Evolutionary conservation across 2,797 vertebrate genomes (phyloP).

Genomic region (Alcedo quadribrachys): DNA sequence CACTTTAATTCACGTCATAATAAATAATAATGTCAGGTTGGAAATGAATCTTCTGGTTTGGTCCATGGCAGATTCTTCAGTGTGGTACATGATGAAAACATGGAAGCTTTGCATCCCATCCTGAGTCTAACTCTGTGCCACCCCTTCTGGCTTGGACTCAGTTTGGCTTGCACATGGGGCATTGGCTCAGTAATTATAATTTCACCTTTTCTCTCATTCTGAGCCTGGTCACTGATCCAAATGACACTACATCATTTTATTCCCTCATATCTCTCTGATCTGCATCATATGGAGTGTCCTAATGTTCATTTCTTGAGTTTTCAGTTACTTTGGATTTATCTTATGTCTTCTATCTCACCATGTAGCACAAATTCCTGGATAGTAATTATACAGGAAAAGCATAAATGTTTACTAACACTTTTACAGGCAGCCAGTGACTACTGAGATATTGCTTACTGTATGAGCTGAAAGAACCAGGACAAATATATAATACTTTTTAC

Average conservation of each 20-base stretch:
- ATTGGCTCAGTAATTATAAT: not conserved
- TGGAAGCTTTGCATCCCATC: not conserved
- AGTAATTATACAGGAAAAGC: not conserved
- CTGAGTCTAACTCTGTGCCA: not conserved
- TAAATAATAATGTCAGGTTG: constrained; percentile 23
- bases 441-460: not conserved
- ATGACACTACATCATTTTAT: not conserved
- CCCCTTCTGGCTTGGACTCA: not conserved
- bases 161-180: not conserved
- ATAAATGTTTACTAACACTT: not conserved
- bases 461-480: not conserved
- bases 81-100: not conserved
- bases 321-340: not conserved
- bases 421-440: not conserved
- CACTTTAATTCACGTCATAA: constrained; percentile 30
- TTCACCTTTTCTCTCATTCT: not conserved
- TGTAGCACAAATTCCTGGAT: not conserved
- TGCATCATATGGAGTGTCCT: not conserved
- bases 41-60: constrained; percentile 6
- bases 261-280: not conserved
- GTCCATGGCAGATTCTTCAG: not conserved
- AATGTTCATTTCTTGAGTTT: not conserved
- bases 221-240: not conserved
- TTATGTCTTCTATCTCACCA: not conserved
- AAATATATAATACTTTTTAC: not conserved